Evolutionary conservation across 2,888 invertebrate species (phyloP).

Genomic region (Harmothoe impar): DNA sequence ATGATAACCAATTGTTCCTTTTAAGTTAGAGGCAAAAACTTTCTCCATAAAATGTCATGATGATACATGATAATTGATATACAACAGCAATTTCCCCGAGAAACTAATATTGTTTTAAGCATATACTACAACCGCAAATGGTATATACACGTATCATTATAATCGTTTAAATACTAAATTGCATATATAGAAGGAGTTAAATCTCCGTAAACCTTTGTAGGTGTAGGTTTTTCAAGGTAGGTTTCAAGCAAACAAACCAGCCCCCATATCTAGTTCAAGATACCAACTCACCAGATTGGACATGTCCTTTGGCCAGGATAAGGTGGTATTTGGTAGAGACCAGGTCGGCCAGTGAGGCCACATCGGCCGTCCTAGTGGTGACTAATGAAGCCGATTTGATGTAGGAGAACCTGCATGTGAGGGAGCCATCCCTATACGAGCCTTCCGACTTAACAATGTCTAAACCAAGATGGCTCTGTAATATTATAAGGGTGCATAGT

Average conservation of each 20-base stretch:
- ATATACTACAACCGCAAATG: too few species aligned
- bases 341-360: neutral
- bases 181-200: too few species aligned
- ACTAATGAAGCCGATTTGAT: neutral
- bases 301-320: neutral
- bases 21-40: neutral
- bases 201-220: too few species aligned
- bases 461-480: neutral
- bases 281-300: neutral
- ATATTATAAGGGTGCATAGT: too few species aligned
- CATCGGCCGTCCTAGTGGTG: neutral
- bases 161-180: too few species aligned
- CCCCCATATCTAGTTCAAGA: neutral
- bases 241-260: too few species aligned
- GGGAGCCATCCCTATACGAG: neutral
- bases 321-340: neutral
- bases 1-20: conserved; percentile 20
- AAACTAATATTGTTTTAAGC: too few species aligned
- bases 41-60: too few species aligned
- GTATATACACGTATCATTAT: too few species aligned
- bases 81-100: too few species aligned
- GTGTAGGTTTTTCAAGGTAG: too few species aligned
- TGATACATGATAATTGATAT: too few species aligned
- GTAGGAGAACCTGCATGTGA: neutral
- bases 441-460: neutral